Evolutionary conservation across 2,797 vertebrate species (phyloP).

Genomic region (Diplodus sargus): DNA sequence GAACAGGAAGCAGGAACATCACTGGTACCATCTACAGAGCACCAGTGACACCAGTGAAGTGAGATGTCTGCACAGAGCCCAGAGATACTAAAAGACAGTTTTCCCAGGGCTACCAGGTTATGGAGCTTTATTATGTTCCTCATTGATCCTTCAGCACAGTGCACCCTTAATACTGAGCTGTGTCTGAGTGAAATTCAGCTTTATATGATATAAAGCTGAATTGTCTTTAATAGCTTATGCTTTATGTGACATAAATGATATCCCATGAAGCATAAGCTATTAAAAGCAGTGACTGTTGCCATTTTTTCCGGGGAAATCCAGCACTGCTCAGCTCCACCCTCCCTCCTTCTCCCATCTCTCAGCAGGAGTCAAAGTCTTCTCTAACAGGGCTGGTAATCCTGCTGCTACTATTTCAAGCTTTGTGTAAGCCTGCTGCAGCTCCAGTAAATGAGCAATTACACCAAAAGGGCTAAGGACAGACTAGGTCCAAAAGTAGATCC

Average conservation of each 20-base stretch:
- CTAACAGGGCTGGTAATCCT: conserved; percentile 66
- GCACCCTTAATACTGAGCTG: neutral
- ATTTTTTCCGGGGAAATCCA: conserved; percentile 5
- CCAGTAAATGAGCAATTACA: conserved; percentile 69
- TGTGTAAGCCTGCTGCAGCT: conserved; percentile 72
- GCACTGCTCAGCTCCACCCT: neutral
- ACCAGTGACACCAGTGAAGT: too few species aligned
- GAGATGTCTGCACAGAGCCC: too few species aligned
- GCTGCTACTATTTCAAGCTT: conserved; percentile 61
- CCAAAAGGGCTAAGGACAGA: conserved; percentile 57
- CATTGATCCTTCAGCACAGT: neutral
- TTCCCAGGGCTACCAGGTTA: neutral
- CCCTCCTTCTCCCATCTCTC: conserved; percentile 8
- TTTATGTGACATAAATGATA: too few species aligned
- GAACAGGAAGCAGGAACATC: too few species aligned
- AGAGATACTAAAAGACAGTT: neutral
- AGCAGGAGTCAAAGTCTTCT: conserved; percentile 60
- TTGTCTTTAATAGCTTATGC: too few species aligned
- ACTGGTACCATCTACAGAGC: too few species aligned
- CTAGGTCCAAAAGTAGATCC: conserved; percentile 29
- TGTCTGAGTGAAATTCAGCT: neutral
- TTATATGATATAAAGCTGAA: too few species aligned
- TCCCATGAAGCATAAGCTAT: neutral
- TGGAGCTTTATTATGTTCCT: conserved; percentile 3
- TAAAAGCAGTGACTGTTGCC: neutral